These are phyloP conservation scores for Leucophora obtusa DNA, from an alignment of 2,888 invertebrate genomes.

Conservation along the genomic window DNA sequence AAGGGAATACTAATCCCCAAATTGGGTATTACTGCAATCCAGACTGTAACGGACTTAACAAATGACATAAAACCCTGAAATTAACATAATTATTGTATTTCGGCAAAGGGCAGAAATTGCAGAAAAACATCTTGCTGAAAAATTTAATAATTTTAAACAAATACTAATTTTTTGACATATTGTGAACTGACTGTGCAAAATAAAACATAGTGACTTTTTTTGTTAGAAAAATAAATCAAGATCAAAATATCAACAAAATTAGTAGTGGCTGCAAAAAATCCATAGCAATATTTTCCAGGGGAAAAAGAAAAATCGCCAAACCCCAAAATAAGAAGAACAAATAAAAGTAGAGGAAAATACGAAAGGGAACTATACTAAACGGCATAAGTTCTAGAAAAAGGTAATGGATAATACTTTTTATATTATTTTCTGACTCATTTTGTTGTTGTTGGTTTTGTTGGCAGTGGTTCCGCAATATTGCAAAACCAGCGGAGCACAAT, in stretches of 20 bases:
- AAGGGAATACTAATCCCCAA: too few species aligned
- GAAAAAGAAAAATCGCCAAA: background rate
- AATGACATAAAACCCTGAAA: too few species aligned
- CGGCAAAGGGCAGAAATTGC: conserved; percentile 15
- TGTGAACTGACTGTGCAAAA: too few species aligned
- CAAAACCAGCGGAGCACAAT: background rate
- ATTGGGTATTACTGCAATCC: too few species aligned
- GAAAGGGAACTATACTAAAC: background rate
- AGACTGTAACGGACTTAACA: too few species aligned
- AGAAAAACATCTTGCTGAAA: too few species aligned
- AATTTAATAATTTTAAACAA: background rate
- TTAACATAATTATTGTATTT: conserved; percentile 22
- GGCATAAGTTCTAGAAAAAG: background rate
- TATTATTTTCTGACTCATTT: background rate
- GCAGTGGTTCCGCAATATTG: background rate
- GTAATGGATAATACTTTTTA: conserved; percentile 25
- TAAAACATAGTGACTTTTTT: background rate
- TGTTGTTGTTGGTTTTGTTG: background rate
- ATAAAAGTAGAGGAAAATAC: conserved; percentile 8
- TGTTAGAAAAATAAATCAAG: background rate
- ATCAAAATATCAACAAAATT: background rate
- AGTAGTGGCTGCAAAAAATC: conserved; percentile 31
- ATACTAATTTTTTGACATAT: background rate
- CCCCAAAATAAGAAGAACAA: background rate
- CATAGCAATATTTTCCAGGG: conserved; percentile 18